phyloP scores from a whole-genome alignment of 2,113 vertebrate genomes.

The Melozone crissalis region DNA sequence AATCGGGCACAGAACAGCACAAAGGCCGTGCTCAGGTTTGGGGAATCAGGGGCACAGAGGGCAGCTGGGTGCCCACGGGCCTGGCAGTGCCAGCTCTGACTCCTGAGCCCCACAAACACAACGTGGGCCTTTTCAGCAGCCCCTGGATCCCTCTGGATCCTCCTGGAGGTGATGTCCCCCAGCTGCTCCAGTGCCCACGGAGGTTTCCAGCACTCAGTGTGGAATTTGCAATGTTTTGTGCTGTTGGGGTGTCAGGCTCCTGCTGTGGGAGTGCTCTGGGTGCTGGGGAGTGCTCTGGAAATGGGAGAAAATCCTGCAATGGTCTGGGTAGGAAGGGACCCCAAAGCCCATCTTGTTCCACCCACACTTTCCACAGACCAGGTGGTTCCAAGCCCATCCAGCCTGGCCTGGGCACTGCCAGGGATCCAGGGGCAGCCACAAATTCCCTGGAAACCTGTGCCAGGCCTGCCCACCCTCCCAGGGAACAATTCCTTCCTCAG shows the following conservation, averaged over 20 bases:
- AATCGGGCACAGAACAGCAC: no score
- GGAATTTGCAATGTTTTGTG: not conserved
- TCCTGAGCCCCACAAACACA: not conserved
- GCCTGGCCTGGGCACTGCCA: not conserved
- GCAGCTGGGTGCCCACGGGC: fast-evolving
- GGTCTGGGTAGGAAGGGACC: not conserved
- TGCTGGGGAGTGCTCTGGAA: not conserved
- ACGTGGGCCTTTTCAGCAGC: not conserved
- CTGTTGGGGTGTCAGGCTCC: not conserved
- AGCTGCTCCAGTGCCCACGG: not conserved
- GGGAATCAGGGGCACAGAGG: no score
- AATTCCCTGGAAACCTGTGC: not conserved
- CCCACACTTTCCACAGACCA: not conserved
- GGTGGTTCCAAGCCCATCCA: not conserved
- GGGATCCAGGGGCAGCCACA: not conserved
- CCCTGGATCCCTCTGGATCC: not conserved
- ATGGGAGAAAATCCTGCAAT: not conserved
- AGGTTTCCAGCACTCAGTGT: not conserved
- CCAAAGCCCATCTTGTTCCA: not conserved
- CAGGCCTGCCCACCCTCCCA: not conserved
- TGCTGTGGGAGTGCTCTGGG: not conserved
- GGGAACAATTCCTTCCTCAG: not conserved
- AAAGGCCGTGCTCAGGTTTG: no score
- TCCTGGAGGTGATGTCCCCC: not conserved
- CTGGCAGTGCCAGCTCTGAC: not conserved